These are phyloP conservation scores for Chrysotoxum bicinctum DNA, from an alignment of 2,888 invertebrate species.

Conservation along the genomic window DNA sequence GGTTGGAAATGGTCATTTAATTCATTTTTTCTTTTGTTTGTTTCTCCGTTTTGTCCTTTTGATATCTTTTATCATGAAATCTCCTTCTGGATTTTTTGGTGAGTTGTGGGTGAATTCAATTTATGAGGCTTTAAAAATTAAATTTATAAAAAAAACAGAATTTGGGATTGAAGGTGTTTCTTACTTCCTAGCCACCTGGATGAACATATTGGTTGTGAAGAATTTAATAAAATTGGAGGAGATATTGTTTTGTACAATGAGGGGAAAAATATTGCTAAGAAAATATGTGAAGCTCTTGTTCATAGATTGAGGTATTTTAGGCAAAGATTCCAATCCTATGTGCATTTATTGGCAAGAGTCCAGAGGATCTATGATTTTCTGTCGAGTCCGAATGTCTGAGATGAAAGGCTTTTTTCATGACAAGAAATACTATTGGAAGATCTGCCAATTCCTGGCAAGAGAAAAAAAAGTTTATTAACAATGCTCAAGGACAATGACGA, in stretches of 20 bases:
- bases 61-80: slow-evolving; percentile 5
- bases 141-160: not conserved
- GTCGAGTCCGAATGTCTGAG: no score
- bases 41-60: not conserved
- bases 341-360: no score
- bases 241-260: not conserved
- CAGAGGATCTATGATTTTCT: no score
- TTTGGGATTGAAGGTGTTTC: not conserved
- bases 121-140: slow-evolving; percentile 1
- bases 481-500: no score
- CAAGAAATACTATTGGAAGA: no score
- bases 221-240: not conserved
- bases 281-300: not conserved
- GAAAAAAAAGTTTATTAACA: no score
- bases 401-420: no score
- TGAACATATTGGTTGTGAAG: slow-evolving; percentile 2
- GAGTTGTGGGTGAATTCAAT: not conserved
- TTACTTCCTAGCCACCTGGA: not conserved
- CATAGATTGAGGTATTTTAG: no score
- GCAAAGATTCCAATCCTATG: no score
- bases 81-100: not conserved
- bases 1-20: not conserved
- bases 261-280: not conserved
- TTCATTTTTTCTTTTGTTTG: not conserved
- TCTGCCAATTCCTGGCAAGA: no score